These are phyloP conservation scores for Drosophila macrospina DNA, from an alignment of 2,888 invertebrate genomes.

Conservation along the genomic window DNA sequence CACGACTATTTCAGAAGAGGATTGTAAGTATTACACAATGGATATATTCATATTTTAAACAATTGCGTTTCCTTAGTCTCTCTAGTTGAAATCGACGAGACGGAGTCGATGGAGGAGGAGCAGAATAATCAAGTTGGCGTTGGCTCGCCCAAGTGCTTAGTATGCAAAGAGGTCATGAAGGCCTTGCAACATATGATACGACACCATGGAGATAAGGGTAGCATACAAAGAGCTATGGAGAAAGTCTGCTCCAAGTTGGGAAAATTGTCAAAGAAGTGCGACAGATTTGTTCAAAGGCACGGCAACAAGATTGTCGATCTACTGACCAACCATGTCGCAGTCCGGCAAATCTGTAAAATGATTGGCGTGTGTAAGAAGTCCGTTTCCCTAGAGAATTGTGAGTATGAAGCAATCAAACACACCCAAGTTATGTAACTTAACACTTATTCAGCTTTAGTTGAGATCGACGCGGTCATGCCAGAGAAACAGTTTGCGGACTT, in stretches of 20 bases:
- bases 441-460: not conserved
- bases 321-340: not conserved
- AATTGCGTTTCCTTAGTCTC: no score
- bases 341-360: constrained; percentile 8
- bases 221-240: constrained; percentile 21
- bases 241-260: constrained; percentile 8
- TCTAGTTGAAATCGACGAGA: not conserved
- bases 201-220: constrained; percentile 7
- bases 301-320: constrained; percentile 16
- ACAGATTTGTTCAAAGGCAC: not conserved
- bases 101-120: not conserved
- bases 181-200: not conserved
- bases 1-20: not conserved
- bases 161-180: constrained; percentile 10
- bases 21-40: not conserved
- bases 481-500: not conserved
- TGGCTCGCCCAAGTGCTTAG: not conserved
- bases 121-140: not conserved
- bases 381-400: constrained; percentile 12
- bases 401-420: constrained; percentile 8
- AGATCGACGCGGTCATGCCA: not conserved
- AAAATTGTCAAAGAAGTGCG: constrained; percentile 3
- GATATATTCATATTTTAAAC: not conserved
- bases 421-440: not conserved
- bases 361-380: constrained; percentile 12